Evolutionary conservation across 1,140 invertebrate genomes (phyloP).

Genomic region (Lethrus apterus): DNA sequence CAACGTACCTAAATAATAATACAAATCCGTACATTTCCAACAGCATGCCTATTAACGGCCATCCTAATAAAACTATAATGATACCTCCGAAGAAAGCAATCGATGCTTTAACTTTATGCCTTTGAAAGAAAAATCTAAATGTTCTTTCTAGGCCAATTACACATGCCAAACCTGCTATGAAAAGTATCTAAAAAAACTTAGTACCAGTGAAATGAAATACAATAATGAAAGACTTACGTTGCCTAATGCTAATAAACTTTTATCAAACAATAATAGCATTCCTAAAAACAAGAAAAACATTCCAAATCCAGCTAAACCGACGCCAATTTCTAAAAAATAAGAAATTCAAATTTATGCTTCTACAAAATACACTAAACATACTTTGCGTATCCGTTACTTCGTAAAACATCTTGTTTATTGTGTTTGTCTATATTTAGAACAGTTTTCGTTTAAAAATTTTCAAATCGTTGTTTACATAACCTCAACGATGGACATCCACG

Average conservation of each 20-base stretch:
- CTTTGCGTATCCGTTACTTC: conserved; percentile 67
- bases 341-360: conserved; percentile 6
- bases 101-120: conserved; percentile 91
- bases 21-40: conserved; percentile 88
- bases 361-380: conserved; percentile 42
- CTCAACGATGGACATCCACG: too few species aligned
- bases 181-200: conserved; percentile 87
- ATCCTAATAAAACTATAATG: conserved; percentile 88
- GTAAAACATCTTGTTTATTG: conserved; percentile 15
- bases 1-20: conserved; percentile 62
- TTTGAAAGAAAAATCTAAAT: conserved; percentile 96
- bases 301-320: conserved; percentile 93
- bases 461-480: too few species aligned
- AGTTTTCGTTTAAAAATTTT: too few species aligned
- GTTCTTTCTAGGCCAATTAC: conserved; percentile 95
- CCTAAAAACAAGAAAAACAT: conserved; percentile 93
- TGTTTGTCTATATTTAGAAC: too few species aligned
- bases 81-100: conserved; percentile 93
- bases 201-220: background rate
- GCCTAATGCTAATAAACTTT: conserved; percentile 94
- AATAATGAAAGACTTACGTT: conserved; percentile 78
- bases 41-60: conserved; percentile 93
- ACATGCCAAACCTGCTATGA: conserved; percentile 89
- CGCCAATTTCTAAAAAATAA: conserved; percentile 80
- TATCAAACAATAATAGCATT: conserved; percentile 92